Evolutionary conservation across 2,113 vertebrate genomes (phyloP), one percentile per base, ranked within the genome.

Genomic region (Panthera leo): DNA sequence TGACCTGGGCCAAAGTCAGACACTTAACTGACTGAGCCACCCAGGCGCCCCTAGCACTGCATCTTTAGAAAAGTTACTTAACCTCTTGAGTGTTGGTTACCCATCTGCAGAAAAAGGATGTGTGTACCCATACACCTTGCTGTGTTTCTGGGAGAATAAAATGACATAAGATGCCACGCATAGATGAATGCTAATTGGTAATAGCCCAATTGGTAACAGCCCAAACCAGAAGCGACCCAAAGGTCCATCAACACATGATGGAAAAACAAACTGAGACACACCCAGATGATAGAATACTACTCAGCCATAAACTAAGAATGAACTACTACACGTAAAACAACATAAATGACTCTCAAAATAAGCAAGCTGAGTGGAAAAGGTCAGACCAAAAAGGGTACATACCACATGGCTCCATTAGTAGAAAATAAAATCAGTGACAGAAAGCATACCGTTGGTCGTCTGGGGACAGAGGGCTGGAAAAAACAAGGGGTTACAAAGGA

Each of bases 361-460:
- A 67, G 42, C 5, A 13, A 36, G 63, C 2, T 9, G 19, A 65
- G 39, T 65, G 51, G 21, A 42, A 79, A 61, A 61, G 27, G 7
- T 15, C 36, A 78, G 76, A 36, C 9, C 5, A 39, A 68, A 80
- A 84, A 45, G 48, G 48, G 21, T 12, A 5, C 1, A 5, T 13
- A 36, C 11, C 16, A 3, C 42, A 16, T 27, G 15, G 63, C 12
- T 87, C 21, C 53, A 42, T 3, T 0, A 65, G 58, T 31, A 76
- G 58, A 48, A 88, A 83, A 85, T 65, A 85, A 63, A 96, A 61
- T 16, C 65, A 45, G 53, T 7, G 48, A 55, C 63, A 53, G 63
- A 71, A 34, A 67, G 67, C 15, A 71, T 48, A 78, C 27, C 2
- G 15, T 15, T 25, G 42, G 31, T 2, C 63, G 2, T 42, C 70